Base-by-base conservation (phyloP, 2,888 invertebrate species). In the Drosophila mimica region DNA sequence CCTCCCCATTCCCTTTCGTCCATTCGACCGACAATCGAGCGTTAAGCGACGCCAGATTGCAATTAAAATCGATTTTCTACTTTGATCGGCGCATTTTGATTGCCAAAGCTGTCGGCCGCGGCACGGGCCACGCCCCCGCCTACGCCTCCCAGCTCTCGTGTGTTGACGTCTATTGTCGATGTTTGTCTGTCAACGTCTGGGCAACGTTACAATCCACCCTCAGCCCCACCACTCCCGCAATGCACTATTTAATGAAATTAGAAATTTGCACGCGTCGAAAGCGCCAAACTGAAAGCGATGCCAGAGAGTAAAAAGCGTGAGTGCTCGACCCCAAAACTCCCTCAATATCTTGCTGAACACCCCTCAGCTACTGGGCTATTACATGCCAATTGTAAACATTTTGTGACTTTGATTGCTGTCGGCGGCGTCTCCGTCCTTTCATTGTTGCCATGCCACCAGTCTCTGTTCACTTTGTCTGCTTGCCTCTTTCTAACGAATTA, bases 81-180 rank as follows among this genome's bases (percentile, higher is more conserved):
- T 90, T 89, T 85, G 90, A 85, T 89, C 85, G 78, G 76, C 70
- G 77, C 74, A 88, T 83, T 85, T 83, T 81, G 90, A 89, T 81
- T 86, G 83, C 87, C 77, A 77, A 75, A 79, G 86, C 86, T 77
- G 87, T 83, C 67, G 58, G 51, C 57, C 69, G 31, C 63, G 40
- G 38, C 60, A 63, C 30, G 7, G 43, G 52, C 61, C 76, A 58
- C 64, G 72, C 60, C 58, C 31, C 38, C 62, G 6, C 33, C 36
- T 4, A 15, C 28, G 38, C 30, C 40, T 20, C 17, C 40, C 28
- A 1, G 30, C 52, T 51, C 49, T 46, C 61, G 74, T 78, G 79
- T 74, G 69, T 74, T 86, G 90, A 88, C 89, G 83, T 89, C 90
- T 86, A 89, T 85, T 89, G 90, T 73, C 90, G 88, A 85, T 90